phyloP scores from a whole-genome alignment of 2,797 vertebrate genomes.

The Gallinago stenura region DNA sequence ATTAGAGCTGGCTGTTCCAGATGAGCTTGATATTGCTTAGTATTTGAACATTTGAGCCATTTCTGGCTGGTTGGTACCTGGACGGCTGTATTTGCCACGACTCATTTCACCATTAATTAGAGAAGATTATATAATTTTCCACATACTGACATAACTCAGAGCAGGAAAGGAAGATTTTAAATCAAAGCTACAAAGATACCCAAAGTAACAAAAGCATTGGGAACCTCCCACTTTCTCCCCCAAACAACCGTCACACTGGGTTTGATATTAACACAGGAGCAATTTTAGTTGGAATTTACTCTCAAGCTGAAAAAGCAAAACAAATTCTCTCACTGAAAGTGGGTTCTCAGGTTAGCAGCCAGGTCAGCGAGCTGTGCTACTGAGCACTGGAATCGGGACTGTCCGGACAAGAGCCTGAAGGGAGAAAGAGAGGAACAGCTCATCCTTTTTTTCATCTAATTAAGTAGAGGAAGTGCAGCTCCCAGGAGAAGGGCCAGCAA shows the following conservation, averaged over 20 bases:
- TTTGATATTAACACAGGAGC: neutral
- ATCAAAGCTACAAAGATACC: neutral
- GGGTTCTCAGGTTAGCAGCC: neutral
- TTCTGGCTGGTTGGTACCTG: neutral
- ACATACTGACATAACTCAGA: neutral
- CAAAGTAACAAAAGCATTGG: neutral
- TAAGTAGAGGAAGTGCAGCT: neutral
- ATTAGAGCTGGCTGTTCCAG: neutral
- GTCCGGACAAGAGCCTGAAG: neutral
- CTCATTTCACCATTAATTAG: neutral
- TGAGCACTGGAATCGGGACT: neutral
- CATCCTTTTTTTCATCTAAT: slow-evolving; percentile 34
- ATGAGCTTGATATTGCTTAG: neutral
- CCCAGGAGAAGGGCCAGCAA: slow-evolving; percentile 46
- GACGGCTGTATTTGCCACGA: neutral
- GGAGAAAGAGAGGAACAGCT: neutral
- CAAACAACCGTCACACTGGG: neutral
- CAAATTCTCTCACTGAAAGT: neutral
- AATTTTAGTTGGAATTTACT: neutral
- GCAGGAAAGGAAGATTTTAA: neutral
- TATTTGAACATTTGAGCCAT: neutral
- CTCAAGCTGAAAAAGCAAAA: neutral
- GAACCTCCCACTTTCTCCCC: neutral
- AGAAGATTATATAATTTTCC: neutral
- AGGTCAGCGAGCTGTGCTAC: neutral